Percentiles rank a stretch among this genome's conserved stretches.
Evolutionary conservation across 2,113 vertebrate species (phyloP).

Genomic region (Stigmatopora nigra): DNA sequence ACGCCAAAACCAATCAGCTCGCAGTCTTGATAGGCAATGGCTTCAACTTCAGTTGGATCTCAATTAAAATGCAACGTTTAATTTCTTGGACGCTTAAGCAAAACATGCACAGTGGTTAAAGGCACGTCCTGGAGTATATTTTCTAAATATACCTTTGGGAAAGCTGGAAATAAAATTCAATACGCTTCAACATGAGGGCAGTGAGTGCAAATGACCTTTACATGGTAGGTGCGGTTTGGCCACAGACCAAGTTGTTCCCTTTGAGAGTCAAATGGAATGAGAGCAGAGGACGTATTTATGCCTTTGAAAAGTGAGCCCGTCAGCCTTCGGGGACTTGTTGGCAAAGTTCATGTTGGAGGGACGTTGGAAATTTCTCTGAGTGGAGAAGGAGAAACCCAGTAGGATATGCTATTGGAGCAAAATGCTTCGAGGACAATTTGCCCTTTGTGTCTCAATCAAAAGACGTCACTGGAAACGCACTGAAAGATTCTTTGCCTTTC

Average conservation of each 20-base stretch:
- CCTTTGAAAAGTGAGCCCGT: slow-evolving; percentile 58
- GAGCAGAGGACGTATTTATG: slow-evolving; percentile 50
- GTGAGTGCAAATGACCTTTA: slow-evolving; percentile 62
- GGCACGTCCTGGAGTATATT: slow-evolving; percentile 25
- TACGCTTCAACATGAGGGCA: slow-evolving; percentile 46
- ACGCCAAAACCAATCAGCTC: slow-evolving; percentile 38
- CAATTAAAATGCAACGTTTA: slow-evolving; percentile 36
- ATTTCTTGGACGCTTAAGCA: slow-evolving; percentile 17
- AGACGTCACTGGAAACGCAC: slow-evolving; percentile 29
- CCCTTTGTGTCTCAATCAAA: slow-evolving; percentile 26
- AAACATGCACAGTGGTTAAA: slow-evolving; percentile 15
- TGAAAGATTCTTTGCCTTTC: background rate
- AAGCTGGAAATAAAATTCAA: slow-evolving; percentile 45
- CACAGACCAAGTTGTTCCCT: slow-evolving; percentile 40
- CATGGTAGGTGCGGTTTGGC: slow-evolving; percentile 53
- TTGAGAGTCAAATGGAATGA: slow-evolving; percentile 50
- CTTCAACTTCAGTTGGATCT: slow-evolving; percentile 32
- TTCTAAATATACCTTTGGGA: slow-evolving; percentile 49
- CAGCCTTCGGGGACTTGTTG: slow-evolving; percentile 49
- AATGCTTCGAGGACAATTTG: slow-evolving; percentile 31
- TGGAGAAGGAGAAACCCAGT: slow-evolving; percentile 44
- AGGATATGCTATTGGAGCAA: slow-evolving; percentile 30
- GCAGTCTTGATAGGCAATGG: slow-evolving; percentile 15
- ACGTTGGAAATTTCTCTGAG: slow-evolving; percentile 48
- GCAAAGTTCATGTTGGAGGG: slow-evolving; percentile 56